A percentile compares a stretch with the other conserved stretches of the same genome.
Conservation (phyloP, 2,888 invertebrate species). For the Caenorhabditis imperialis region DNA sequence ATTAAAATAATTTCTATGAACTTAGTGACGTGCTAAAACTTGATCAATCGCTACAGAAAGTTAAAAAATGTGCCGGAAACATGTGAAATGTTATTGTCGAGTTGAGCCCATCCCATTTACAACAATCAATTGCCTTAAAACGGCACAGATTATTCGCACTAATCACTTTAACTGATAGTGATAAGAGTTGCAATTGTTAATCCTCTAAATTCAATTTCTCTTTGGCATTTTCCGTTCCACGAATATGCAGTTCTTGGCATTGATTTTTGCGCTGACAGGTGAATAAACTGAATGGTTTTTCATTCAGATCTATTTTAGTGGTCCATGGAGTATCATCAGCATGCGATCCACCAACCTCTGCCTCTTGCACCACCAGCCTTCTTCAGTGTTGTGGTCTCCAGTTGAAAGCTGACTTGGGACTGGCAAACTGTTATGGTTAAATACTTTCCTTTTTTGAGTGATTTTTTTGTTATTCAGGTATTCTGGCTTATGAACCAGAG, state of each 20-base stretch:
- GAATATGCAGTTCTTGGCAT: conserved; percentile 26
- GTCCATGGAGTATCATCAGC: neutral
- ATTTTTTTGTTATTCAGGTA: conserved; percentile 28
- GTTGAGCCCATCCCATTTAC: conserved; percentile 15
- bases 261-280: conserved; percentile 39
- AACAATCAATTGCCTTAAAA: conserved; percentile 7
- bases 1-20: too few species aligned
- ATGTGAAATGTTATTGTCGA: conserved; percentile 14
- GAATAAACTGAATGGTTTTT: neutral
- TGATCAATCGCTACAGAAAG: too few species aligned
- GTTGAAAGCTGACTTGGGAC: conserved; percentile 34
- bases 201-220: conserved; percentile 33
- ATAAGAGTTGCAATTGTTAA: conserved; percentile 41
- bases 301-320: conserved; percentile 4
- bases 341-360: conserved; percentile 22
- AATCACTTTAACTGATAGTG: conserved; percentile 52
- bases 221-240: conserved; percentile 22
- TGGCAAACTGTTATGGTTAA: conserved; percentile 51
- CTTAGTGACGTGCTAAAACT: too few species aligned
- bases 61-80: conserved; percentile 2
- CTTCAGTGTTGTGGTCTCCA: conserved; percentile 54
- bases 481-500: conserved; percentile 55
- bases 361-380: conserved; percentile 28
- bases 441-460: too few species aligned
- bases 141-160: conserved; percentile 31